Evolutionary conservation across 1,140 invertebrate species (phyloP), one percentile per base, ranked within the genome.

Genomic region (Orius laevigatus): DNA sequence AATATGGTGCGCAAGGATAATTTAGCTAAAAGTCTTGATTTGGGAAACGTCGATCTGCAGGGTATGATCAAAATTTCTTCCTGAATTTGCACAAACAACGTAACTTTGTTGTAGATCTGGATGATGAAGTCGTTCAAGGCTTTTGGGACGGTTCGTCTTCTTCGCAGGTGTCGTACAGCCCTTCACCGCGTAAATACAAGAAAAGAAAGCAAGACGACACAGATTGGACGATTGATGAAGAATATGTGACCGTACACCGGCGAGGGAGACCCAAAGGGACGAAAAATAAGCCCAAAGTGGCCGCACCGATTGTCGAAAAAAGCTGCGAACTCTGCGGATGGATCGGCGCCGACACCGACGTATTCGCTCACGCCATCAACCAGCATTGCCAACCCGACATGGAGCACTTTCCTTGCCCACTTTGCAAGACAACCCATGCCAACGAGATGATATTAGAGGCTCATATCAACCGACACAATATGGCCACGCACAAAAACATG

Each of bases 191-290:
- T 25, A 53, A 46, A 35, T 46, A 41, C 11, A 53, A 31, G 18
- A 53, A 49, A 41, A 38, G 43, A 31, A 18, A 12, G 5, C 47
- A 53, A 43, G 51, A 53, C 36, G 51, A 53, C 20, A 10, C 25
- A 5, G 51, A 53, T 16, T 53, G 51, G 51, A 53, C 51, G 15
- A 53, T 53, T 14, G 51, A 53, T 39, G 51, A 53, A 45, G 51
- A 53, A 19, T 53, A 53, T 35, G 16, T 53, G 2, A 47, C 51
- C n/a, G 51, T 53, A 5, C 49, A 48, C 32, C 44, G 48, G 14
- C 44, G 51, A 25, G 51, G 51, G 0, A 12, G 51, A 34, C 51
- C 51, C n/a, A 48, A 48, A 20, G 51, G 51, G n/a, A 53, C 51
- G 3, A 49, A 46, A 46, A 53, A 53, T 15, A 53, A 53, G 25